Evolutionary conservation across 2,888 invertebrate genomes (phyloP).

Genomic region (Morpho achilles): DNA sequence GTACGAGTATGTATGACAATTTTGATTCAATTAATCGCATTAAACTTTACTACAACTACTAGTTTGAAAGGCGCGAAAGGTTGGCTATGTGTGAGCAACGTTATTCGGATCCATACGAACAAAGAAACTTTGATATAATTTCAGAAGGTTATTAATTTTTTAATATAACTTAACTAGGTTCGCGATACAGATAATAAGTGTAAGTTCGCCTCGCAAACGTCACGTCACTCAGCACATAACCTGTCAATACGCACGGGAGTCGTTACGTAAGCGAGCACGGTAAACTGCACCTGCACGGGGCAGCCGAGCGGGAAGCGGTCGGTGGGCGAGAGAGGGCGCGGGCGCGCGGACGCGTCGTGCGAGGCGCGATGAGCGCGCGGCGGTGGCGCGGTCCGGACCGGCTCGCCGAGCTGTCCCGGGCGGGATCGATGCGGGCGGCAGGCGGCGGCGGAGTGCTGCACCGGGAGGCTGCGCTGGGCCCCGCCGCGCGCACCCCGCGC

Average conservation of each 20-base stretch:
- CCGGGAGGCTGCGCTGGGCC: conserved; percentile 47
- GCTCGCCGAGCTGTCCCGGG: conserved; percentile 57
- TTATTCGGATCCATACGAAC: not conserved
- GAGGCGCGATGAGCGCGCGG: conserved; percentile 52
- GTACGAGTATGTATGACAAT: not conserved
- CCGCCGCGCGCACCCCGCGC: conserved; percentile 37
- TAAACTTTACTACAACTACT: conserved; percentile 4
- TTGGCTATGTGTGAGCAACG: conserved; percentile 44
- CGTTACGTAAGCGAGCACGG: conserved; percentile 64
- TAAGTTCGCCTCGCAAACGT: conserved; percentile 24
- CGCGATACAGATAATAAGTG: conserved; percentile 10
- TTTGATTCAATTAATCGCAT: conserved; percentile 2
- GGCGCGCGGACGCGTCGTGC: conserved; percentile 41
- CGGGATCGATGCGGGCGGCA: conserved; percentile 76
- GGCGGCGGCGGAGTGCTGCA: conserved; percentile 77
- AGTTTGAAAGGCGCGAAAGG: conserved; percentile 23
- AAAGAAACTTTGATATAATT: too few relatives aligned
- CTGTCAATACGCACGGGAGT: conserved; percentile 56
- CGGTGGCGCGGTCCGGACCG: conserved; percentile 47
- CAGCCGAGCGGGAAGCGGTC: conserved; percentile 27
- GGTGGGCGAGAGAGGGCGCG: conserved; percentile 41
- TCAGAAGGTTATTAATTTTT: too few relatives aligned
- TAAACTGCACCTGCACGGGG: conserved; percentile 50
- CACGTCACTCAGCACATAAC: conserved; percentile 48
- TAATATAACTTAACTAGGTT: not conserved